Evolutionary conservation across 2,113 vertebrate species (phyloP).

Genomic region (Epinephelus lanceolatus): DNA sequence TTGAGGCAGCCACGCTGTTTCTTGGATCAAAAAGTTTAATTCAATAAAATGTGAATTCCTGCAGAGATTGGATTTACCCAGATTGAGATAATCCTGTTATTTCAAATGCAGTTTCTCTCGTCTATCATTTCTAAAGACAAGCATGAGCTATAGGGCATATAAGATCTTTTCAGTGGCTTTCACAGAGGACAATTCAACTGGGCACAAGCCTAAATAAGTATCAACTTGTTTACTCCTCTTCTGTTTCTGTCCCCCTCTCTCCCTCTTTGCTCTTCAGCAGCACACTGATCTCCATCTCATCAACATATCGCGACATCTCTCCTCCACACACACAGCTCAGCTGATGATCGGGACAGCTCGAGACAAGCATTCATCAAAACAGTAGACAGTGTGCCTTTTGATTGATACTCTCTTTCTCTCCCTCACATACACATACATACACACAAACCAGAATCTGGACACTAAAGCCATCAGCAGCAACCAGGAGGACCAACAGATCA

Average conservation of each 20-base stretch:
- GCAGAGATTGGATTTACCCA: conserved; percentile 11
- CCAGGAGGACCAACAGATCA: conserved; percentile 21
- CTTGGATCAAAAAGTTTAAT: neutral
- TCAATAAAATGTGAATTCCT: neutral
- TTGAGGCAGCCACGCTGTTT: neutral
- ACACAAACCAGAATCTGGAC: conserved; percentile 34
- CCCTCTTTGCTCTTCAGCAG: neutral
- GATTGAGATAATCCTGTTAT: conserved; percentile 24
- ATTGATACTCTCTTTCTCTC: conserved; percentile 41
- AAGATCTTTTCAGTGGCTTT: neutral
- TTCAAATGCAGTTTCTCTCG: neutral
- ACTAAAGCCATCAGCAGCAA: conserved; percentile 32
- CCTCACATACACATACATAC: conserved; percentile 2
- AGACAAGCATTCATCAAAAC: conserved; percentile 56
- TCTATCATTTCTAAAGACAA: neutral
- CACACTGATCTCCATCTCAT: conserved; percentile 64
- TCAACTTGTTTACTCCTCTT: neutral
- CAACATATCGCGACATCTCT: conserved; percentile 74
- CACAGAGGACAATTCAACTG: neutral
- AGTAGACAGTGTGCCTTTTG: conserved; percentile 69
- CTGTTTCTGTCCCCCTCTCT: too few species aligned
- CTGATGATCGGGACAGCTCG: conserved; percentile 47
- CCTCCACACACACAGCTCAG: conserved; percentile 52
- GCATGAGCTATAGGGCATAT: neutral
- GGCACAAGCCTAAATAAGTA: neutral